These are phyloP conservation scores for Semicossyphus pulcher DNA, from an alignment of 2,113 vertebrate genomes.

Conservation along the genomic window DNA sequence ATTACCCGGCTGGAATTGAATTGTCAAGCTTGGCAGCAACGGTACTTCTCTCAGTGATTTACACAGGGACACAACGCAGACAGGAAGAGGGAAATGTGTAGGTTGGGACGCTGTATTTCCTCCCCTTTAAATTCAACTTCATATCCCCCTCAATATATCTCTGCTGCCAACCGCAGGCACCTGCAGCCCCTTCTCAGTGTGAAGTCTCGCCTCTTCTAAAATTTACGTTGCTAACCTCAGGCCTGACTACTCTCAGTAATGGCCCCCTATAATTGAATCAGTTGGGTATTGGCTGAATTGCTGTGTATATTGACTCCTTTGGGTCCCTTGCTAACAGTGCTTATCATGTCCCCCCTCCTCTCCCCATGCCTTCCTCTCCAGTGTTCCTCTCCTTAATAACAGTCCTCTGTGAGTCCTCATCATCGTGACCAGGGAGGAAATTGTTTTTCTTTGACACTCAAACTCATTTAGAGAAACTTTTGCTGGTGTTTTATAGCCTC, in stretches of 20 bases:
- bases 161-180: slow-evolving; percentile 32
- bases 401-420: slow-evolving; percentile 43
- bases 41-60: slow-evolving; percentile 26
- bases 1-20: slow-evolving; percentile 6
- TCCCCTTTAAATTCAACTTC: slow-evolving; percentile 41
- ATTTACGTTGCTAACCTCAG: slow-evolving; percentile 50
- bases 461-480: slow-evolving; percentile 58
- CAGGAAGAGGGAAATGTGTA: slow-evolving; percentile 20
- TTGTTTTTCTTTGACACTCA: slow-evolving; percentile 38
- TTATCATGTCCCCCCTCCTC: slow-evolving; percentile 17
- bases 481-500: slow-evolving; percentile 24
- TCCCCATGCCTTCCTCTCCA: slow-evolving; percentile 33
- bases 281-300: slow-evolving; percentile 55
- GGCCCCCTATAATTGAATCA: slow-evolving; percentile 65
- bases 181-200: slow-evolving; percentile 42
- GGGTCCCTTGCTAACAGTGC: slow-evolving; percentile 23
- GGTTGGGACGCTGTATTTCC: slow-evolving; percentile 1
- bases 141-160: slow-evolving; percentile 14
- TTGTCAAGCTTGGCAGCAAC: slow-evolving; percentile 8
- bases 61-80: not conserved
- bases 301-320: slow-evolving; percentile 54
- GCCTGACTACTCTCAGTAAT: slow-evolving; percentile 47
- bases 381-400: slow-evolving; percentile 36
- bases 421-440: slow-evolving; percentile 34
- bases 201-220: slow-evolving; percentile 27